Conservation (phyloP, 2,888 invertebrate species). For the Ceriagrion tenellum region DNA sequence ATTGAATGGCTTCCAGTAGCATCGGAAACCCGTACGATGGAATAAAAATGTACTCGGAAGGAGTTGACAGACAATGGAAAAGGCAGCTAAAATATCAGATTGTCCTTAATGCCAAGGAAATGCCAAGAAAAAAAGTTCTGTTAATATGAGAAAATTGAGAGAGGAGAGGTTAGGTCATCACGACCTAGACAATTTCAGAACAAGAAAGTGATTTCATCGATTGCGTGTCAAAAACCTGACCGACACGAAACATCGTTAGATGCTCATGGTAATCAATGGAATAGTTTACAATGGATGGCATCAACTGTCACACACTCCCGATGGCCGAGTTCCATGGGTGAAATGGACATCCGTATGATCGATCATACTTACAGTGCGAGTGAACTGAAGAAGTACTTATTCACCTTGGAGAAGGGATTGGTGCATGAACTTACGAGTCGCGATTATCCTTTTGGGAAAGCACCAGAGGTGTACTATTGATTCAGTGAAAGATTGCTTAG, state of each 20-base stretch:
- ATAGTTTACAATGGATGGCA: not conserved
- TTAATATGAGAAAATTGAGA: no score
- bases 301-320: not conserved
- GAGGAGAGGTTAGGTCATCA: no score
- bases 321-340: not conserved
- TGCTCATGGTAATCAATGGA: not conserved
- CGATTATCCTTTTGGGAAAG: not conserved
- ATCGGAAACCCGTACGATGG: no score
- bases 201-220: no score
- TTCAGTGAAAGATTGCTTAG: not conserved
- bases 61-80: no score
- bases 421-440: not conserved
- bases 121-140: no score
- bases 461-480: not conserved
- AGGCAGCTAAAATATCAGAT: no score
- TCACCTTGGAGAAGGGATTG: not conserved
- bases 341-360: not conserved
- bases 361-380: not conserved
- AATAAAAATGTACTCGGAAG: no score
- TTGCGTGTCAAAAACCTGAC: no score
- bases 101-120: no score
- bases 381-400: not conserved
- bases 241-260: not conserved
- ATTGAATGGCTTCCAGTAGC: no score
- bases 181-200: no score